Base-by-base conservation (phyloP, 2,888 invertebrate genomes). In the Melangyna quadrimaculata region DNA sequence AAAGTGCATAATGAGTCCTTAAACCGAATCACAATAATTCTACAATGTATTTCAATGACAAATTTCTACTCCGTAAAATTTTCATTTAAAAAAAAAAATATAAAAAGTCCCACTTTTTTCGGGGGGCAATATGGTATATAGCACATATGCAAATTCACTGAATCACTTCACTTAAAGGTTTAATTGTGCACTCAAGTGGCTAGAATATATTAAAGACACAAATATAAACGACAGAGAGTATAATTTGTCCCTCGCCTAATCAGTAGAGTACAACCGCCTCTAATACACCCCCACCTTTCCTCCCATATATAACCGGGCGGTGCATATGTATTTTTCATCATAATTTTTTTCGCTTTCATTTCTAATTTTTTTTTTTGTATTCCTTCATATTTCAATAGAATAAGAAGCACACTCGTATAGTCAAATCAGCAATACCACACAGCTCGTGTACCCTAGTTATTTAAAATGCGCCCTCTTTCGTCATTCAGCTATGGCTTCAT, bases 171-270 rank as follows among this genome's bases (percentile, higher is more conserved):
- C 71, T 79, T 79, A 79, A 84, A 79, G 75, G 79, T 67, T 75
- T 84, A 84, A 84, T 84, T 84, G 75, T 79, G 75, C 78, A 84
- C 79, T 84, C 84, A 71, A 84, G 61, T 79, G 79, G 61, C 48
- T 65, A 57, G 75, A 69, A 67, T 57, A 67, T 57, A 67, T 67
- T 43, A 57, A 67, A 37, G 43, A 37, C 40, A 40, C 12, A 55
- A 19, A 61, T 35, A 75, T 35, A 75, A 70, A 51, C 27, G 40
- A 43, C 22, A 80, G 35, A 43, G 29, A 80, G 35, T 12, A 67
- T 43, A 72, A 63, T 45, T 53, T 67, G 32, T 29, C 53, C 72
- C 79, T 55, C 69, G 57, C 74, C 84, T 84, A 84, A 84, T 84
- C 84, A 79, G 71, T 40, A 65, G 14, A 32, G 51, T 14, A 8